Conservation (phyloP, 2,113 vertebrate genomes). For the Oryzias curvinotus region DNA sequence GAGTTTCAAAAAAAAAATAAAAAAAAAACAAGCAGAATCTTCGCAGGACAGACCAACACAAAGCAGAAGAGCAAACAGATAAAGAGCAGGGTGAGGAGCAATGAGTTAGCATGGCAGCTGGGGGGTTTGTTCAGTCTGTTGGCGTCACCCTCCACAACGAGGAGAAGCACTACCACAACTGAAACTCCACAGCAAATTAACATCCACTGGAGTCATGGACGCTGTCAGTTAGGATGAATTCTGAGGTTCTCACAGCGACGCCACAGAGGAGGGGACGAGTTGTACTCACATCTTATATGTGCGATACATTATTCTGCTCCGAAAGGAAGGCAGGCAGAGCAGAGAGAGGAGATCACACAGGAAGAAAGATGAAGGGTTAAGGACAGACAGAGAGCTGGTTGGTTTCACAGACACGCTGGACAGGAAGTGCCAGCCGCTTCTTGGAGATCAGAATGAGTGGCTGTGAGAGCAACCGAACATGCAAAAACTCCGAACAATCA, state of each 20-base stretch:
- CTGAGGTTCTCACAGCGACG: constrained; percentile 12
- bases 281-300: constrained; percentile 99
- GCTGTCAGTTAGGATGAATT: constrained; percentile 3
- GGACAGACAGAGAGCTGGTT: constrained; percentile 23
- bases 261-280: constrained; percentile 33
- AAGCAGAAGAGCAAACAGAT: neutral
- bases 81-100: neutral
- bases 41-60: too few species aligned
- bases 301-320: constrained; percentile 99
- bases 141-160: neutral
- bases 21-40: too few species aligned
- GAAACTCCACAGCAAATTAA: constrained; percentile 1
- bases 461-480: constrained; percentile 48
- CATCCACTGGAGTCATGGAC: constrained; percentile 1
- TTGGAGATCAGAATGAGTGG: neutral
- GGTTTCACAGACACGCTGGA: constrained; percentile 33
- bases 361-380: constrained; percentile 73
- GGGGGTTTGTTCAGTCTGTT: constrained; percentile 8
- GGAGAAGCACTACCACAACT: constrained; percentile 6
- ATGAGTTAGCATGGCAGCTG: neutral
- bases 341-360: constrained; percentile 74
- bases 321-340: constrained; percentile 89
- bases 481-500: constrained; percentile 26
- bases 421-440: neutral
- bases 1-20: too few species aligned